These are phyloP conservation scores for Emydocephalus ijimae DNA, from an alignment of 2,113 vertebrate genomes.

Conservation along the genomic window DNA sequence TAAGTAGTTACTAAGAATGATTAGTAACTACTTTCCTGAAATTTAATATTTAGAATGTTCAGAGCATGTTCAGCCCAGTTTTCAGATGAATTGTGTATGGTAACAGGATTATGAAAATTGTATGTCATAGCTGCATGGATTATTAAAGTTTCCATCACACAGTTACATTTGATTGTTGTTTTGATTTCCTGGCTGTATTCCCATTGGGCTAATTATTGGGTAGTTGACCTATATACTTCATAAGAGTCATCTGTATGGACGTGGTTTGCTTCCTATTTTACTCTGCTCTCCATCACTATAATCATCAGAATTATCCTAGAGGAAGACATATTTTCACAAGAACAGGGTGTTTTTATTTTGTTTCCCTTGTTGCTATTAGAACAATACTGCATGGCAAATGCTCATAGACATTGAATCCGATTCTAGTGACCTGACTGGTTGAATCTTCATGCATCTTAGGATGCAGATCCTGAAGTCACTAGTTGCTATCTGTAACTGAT, in stretches of 20 bases:
- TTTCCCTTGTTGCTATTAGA: neutral
- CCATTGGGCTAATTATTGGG: conserved; percentile 35
- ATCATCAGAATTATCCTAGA: neutral
- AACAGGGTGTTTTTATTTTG: neutral
- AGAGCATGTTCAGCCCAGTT: neutral
- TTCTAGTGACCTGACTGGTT: neutral
- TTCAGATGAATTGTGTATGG: neutral
- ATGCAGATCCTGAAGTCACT: neutral
- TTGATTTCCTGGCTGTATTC: conserved; percentile 27
- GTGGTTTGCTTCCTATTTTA: conserved; percentile 25
- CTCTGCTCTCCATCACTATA: accelerated
- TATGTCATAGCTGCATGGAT: neutral
- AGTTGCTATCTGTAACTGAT: neutral
- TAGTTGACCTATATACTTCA: conserved; percentile 59
- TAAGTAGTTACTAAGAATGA: neutral
- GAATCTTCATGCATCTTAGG: neutral
- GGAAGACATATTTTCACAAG: neutral
- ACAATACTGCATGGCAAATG: neutral
- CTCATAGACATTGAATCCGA: neutral
- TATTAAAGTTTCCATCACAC: conserved; percentile 6
- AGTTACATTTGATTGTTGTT: conserved; percentile 6
- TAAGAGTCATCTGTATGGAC: conserved; percentile 34
- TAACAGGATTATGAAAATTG: neutral
- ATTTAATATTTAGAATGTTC: neutral
- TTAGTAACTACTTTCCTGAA: neutral